Evolutionary conservation across 2,797 vertebrate species (phyloP), one percentile per base, ranked within the genome.

Genomic region (Lithobates pipiens): DNA sequence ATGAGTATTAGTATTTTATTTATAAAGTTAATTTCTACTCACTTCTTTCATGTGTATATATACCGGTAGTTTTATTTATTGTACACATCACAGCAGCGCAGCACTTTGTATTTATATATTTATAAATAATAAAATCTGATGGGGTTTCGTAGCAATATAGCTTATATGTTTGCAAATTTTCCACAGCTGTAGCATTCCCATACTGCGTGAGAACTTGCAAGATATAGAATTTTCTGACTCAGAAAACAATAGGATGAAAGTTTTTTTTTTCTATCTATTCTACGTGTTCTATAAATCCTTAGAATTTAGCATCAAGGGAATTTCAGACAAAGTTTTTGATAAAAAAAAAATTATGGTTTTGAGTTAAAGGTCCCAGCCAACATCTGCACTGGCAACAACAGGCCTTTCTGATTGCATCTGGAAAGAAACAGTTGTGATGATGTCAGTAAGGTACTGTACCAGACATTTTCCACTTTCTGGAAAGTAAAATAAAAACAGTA

Each of bases 381-480:
- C 81, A 80, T 70, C 81, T 87, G 85, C 70, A 76, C 57, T 83
- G 85, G 76, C 76, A 80, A 76, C 57, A 75, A 76, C 34, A 74
- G 32, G 54, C 85, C 68, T 68, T 67, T 83, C 80, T 79, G 85
- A 83, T 70, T 75, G 80, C 76, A 87, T 87, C 85, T 87, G 85
- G 81, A 81, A 69, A 50, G 27, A 42, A 50, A 65, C 27, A 32
- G 61, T 69, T 83, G 69, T 57, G 74, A 70, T 87, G 79, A 87
- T 87, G 76, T 87, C 80, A 87, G 75, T 75, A 75, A 83, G 85
- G 85, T 87, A 79, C 44, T 80, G 70, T 83, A 87, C 81, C 76
- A 87, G 85, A 87, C 85, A 83, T 83, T 87, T 83, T 87, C 81
- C 81, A 87, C 76, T 83, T 83, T 83, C 80, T 75, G 44, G 77